Base-by-base conservation (phyloP, 2,888 invertebrate genomes). In the Amblyjoppa proteus region DNA sequence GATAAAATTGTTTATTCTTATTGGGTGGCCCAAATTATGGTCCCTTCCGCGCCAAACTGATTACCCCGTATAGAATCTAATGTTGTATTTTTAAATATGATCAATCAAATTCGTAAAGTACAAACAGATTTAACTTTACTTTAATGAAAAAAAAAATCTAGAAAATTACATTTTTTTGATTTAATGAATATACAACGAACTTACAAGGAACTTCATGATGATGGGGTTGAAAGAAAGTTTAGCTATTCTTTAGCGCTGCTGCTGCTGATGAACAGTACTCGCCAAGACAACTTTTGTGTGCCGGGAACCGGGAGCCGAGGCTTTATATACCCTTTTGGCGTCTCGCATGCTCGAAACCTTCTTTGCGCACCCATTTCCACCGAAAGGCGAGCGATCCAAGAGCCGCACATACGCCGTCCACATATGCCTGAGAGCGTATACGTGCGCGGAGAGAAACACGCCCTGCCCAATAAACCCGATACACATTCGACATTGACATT, bases 161-260 rank as follows among this genome's bases (percentile, higher is more conserved):
- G 31, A 34, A 16, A 64, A 64, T 64, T 16, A 34, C 16, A 2
- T 64, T 64, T 45, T 2, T 28, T 16, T n/a, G 3, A 1, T 45
- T 34, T 20, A 31, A 51, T 9, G 13, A 34, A 31, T 28, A 11
- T 71, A 91, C 41, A 41, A 9, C 2, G 41, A 41, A 41, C 92
- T 92, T 84, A 92, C 92, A 71, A 91, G 83, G 53, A 85, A 61
- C 82, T 90, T 91, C 92, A 92, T 92, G 84, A 45, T 86, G 85
- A 86, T 87, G n/a, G 11, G 66, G 20, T 68, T 86, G 71, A 34
- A 71, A 41, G 53, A 56, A 45, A 13, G 71, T 56, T 51, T 69
- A 86, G 90, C 88, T 91, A 87, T 87, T 89, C 89, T 86, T 84
- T 68, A 83, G 88, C 92, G 92, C 92, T 92, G 88, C 88, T 87